These are phyloP conservation scores for Coenobita brevimanus DNA, from an alignment of 1,140 invertebrate species.

Conservation along the genomic window DNA sequence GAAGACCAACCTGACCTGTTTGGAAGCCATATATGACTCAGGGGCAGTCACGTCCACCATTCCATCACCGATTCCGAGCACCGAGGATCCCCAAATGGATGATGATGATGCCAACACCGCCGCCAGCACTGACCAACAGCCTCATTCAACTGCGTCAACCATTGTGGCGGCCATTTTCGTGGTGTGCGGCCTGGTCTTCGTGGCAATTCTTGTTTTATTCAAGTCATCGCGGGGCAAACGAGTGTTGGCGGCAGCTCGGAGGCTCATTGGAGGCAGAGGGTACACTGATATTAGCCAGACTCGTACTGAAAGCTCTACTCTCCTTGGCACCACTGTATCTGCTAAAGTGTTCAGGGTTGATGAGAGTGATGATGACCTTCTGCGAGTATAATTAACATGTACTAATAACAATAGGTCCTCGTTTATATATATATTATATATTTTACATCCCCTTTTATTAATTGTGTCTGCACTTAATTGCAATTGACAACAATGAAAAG, in stretches of 20 bases:
- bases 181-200: conserved; percentile 37
- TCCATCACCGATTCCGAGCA: not conserved
- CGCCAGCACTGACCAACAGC: not conserved
- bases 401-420: not conserved
- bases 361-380: conserved; percentile 57
- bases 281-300: conserved; percentile 27
- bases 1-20: conserved; percentile 63
- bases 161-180: conserved; percentile 25
- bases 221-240: conserved; percentile 40
- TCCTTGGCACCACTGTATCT: conserved; percentile 33
- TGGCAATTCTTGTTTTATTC: conserved; percentile 38
- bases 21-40: conserved; percentile 58
- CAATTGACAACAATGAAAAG: not conserved
- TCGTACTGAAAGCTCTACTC: conserved; percentile 41
- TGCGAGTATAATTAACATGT: conserved; percentile 32
- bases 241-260: conserved; percentile 39
- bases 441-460: not conserved
- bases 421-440: not conserved
- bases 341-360: conserved; percentile 41
- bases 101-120: not conserved
- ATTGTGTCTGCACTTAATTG: not conserved
- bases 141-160: not conserved
- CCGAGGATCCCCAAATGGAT: not conserved
- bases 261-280: conserved; percentile 45
- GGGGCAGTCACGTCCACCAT: not conserved